These are phyloP conservation scores for Endotricha flammealis DNA, from an alignment of 2,888 invertebrate species.

Conservation along the genomic window DNA sequence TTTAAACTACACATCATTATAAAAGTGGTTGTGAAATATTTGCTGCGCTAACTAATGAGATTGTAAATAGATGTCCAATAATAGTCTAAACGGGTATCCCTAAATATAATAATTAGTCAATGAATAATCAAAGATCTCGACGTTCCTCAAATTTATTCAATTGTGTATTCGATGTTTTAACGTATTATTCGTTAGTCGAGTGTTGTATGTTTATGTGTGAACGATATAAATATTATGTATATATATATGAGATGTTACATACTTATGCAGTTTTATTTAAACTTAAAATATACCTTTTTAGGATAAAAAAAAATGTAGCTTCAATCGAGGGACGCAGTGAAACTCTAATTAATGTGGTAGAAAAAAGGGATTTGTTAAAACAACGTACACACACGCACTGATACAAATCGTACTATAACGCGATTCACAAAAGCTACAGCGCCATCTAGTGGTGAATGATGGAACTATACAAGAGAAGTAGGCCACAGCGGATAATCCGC, in stretches of 20 bases:
- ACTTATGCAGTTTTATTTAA: constrained; percentile 25
- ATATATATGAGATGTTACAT: constrained; percentile 64
- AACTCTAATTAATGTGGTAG: no score
- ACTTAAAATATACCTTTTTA: no score
- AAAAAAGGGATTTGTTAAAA: no score
- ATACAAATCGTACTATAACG: no score
- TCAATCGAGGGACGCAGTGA: no score
- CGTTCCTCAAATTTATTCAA: constrained; percentile 43
- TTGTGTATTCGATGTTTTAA: constrained; percentile 51
- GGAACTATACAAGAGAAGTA: no score
- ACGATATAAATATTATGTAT: constrained; percentile 40
- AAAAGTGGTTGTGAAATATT: constrained; percentile 1
- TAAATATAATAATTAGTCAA: constrained; percentile 25
- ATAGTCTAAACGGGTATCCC: constrained; percentile 23
- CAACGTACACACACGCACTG: no score
- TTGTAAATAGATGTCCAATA: constrained; percentile 9
- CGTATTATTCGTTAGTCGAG: constrained; percentile 38
- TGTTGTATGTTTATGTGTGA: constrained; percentile 46
- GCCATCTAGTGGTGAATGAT: no score
- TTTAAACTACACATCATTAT: no score
- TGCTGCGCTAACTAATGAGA: background rate
- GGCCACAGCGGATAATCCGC: no score
- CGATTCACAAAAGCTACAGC: no score
- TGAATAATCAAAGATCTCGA: constrained; percentile 39
- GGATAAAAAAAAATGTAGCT: no score